Evolutionary conservation across 2,797 vertebrate genomes (phyloP).

Genomic region (Trichosurus vulpecula): DNA sequence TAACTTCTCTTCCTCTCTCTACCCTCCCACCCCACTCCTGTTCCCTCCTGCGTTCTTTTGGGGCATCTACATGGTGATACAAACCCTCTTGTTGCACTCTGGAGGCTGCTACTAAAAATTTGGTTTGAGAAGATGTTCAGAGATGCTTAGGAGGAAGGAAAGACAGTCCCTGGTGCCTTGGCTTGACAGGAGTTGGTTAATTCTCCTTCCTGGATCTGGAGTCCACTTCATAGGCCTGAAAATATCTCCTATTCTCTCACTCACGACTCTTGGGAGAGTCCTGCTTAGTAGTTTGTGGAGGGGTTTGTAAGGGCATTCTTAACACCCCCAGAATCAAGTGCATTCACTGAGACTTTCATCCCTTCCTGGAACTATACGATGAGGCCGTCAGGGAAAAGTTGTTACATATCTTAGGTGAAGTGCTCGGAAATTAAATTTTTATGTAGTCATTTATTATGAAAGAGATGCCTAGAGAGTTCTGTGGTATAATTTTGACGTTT

Average conservation of each 20-base stretch:
- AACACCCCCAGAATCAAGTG: neutral
- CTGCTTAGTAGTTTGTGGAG: neutral
- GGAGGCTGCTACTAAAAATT: constrained; percentile 7
- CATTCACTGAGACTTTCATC: constrained; percentile 55
- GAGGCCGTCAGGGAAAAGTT: constrained; percentile 10
- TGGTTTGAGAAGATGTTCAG: neutral
- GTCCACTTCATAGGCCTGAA: neutral
- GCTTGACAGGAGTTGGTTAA: neutral
- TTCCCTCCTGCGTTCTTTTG: neutral
- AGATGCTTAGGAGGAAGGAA: neutral
- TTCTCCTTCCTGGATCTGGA: neutral
- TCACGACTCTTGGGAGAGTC: neutral
- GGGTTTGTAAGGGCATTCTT: constrained; percentile 18
- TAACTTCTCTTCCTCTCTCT: neutral
- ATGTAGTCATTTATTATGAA: neutral
- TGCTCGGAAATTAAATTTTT: neutral
- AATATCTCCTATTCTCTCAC: neutral
- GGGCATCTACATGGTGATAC: neutral
- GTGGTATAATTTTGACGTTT: neutral
- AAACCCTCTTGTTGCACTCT: neutral
- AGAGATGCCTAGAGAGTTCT: neutral
- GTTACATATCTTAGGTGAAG: neutral
- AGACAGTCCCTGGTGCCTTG: neutral
- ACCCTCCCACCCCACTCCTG: neutral
- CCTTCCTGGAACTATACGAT: neutral